A percentile compares a stretch with the other conserved stretches of the same genome.
phyloP scores from a whole-genome alignment of 2,888 invertebrate genomes.

The Notodonta ziczac region DNA sequence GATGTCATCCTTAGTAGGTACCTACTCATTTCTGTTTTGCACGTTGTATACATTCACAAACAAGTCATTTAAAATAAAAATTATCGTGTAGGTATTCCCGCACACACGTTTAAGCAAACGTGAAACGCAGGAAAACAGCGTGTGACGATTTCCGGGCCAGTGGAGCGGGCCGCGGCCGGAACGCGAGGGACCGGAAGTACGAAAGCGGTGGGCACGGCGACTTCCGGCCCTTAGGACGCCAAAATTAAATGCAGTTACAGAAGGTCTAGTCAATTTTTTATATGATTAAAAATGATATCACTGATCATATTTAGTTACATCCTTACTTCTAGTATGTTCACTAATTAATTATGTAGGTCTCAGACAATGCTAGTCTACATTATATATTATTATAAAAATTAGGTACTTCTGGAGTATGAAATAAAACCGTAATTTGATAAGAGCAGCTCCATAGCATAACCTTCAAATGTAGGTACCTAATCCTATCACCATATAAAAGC shows the following conservation, averaged over 20 bases:
- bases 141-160: constrained; percentile 30
- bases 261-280: background rate
- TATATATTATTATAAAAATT: too few species aligned
- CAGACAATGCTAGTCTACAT: too few species aligned
- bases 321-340: too few species aligned
- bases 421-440: too few species aligned
- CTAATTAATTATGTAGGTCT: too few species aligned
- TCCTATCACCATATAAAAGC: too few species aligned
- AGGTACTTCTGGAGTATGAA: too few species aligned
- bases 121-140: constrained; percentile 10
- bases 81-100: background rate
- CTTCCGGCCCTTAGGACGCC: constrained; percentile 26
- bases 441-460: too few species aligned
- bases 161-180: constrained; percentile 8
- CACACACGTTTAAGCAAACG: background rate
- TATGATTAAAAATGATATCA: too few species aligned
- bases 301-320: too few species aligned
- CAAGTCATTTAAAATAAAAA: background rate
- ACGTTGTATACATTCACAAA: background rate
- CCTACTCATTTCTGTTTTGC: background rate
- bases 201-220: constrained; percentile 11
- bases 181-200: constrained; percentile 19
- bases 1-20: too few species aligned
- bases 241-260: background rate
- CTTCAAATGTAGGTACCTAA: too few species aligned